These are phyloP conservation scores for Papilio helenus DNA, from an alignment of 1,140 invertebrate genomes.

Conservation along the genomic window DNA sequence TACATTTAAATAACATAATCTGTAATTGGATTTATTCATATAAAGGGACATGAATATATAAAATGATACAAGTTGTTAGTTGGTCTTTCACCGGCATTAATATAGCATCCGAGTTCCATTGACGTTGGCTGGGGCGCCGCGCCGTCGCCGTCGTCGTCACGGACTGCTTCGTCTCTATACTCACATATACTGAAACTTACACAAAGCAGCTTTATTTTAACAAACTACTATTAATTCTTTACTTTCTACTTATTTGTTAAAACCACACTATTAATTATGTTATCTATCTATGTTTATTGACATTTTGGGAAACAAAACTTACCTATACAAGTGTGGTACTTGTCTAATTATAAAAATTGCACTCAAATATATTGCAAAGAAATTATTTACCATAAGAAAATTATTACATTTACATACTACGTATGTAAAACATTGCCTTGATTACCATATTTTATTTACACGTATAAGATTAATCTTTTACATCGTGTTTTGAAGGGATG, in stretches of 20 bases:
- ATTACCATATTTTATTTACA: neutral
- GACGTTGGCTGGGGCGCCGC: slow-evolving; percentile 45
- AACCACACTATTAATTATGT: neutral
- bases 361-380: too few relatives aligned
- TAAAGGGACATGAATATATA: too few relatives aligned
- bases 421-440: neutral
- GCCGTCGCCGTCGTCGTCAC: slow-evolving; percentile 65
- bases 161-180: slow-evolving; percentile 48
- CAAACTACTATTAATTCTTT: slow-evolving; percentile 10
- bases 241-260: too few relatives aligned
- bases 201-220: slow-evolving; percentile 25
- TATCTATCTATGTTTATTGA: too few relatives aligned
- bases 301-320: too few relatives aligned
- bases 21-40: too few relatives aligned
- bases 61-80: neutral
- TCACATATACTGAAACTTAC: slow-evolving; percentile 45
- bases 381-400: too few relatives aligned
- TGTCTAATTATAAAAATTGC: too few relatives aligned
- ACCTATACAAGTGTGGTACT: too few relatives aligned
- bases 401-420: too few relatives aligned
- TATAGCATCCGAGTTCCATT: slow-evolving; percentile 17
- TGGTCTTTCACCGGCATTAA: neutral
- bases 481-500: slow-evolving; percentile 15
- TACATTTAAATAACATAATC: too few relatives aligned
- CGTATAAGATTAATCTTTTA: neutral